A percentile compares a stretch with the other conserved stretches of the same genome.
Conservation (phyloP, 2,113 vertebrate genomes). For the Corapipo altera region DNA sequence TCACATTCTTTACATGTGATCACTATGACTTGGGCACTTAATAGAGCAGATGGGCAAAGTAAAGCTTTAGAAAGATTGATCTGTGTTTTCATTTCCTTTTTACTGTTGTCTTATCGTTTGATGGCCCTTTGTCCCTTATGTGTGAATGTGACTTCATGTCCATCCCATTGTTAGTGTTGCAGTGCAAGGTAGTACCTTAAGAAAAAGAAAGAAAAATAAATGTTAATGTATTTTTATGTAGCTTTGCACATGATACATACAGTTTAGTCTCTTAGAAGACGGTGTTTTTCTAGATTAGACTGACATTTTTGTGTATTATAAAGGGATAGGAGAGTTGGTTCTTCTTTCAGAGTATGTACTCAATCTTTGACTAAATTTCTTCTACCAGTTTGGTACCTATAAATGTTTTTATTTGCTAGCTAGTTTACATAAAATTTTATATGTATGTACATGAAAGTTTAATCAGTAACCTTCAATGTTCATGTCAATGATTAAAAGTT, state of each 20-base stretch:
- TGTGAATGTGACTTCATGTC: conserved; percentile 55
- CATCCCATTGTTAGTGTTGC: conserved; percentile 36
- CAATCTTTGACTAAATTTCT: neutral
- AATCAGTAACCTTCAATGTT: neutral
- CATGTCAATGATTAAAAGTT: neutral
- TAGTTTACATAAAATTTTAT: neutral
- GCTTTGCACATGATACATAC: neutral
- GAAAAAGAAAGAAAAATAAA: neutral
- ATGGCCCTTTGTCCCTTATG: neutral
- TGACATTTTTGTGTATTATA: neutral
- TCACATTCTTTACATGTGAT: neutral
- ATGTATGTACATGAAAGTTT: neutral
- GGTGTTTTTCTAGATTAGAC: neutral
- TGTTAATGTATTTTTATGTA: neutral
- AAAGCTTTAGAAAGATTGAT: neutral
- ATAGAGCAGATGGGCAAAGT: neutral
- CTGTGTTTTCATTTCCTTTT: conserved; percentile 3
- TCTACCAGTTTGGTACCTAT: neutral
- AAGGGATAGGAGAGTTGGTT: neutral
- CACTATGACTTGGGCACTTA: neutral
- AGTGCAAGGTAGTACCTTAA: neutral
- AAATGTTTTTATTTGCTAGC: neutral
- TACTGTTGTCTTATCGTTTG: neutral
- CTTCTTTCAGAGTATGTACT: neutral
- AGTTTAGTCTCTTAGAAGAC: neutral